These are phyloP conservation scores for Anoura caudifer DNA, from an alignment of 2,113 vertebrate species.

Conservation along the genomic window DNA sequence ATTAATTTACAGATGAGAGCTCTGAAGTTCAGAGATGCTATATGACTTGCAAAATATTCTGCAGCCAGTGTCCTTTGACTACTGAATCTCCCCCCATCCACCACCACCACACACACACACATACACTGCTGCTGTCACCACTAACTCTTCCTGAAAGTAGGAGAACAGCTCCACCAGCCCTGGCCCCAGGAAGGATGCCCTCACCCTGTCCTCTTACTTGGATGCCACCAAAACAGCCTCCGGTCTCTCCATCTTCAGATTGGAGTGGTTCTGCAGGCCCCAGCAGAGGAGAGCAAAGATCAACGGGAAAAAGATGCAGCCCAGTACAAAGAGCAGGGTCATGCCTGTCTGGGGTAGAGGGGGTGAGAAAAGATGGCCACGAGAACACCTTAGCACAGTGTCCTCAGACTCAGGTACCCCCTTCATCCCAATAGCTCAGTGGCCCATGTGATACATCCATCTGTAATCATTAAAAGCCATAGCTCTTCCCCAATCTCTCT, in stretches of 20 bases:
- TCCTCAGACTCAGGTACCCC: not conserved
- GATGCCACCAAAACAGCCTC: conserved; percentile 71
- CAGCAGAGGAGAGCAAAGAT: conserved; percentile 55
- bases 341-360: conserved; percentile 73
- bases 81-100: not conserved
- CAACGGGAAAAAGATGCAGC: conserved; percentile 84
- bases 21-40: not conserved
- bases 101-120: not conserved
- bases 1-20: not conserved
- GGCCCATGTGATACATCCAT: not conserved
- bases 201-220: conserved; percentile 65
- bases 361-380: not conserved
- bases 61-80: not conserved
- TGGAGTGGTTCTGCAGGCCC: conserved; percentile 56
- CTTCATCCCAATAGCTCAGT: fast-evolving
- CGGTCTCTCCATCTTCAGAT: conserved; percentile 45
- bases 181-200: not conserved
- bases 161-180: not conserved
- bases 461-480: not conserved
- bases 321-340: conserved; percentile 79
- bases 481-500: not conserved
- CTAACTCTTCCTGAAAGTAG: not conserved
- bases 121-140: not conserved
- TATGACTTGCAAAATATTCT: not conserved
- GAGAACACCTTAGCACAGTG: not conserved